Evolutionary conservation across 23 tunicate genomes (phyloP), one percentile per base, ranked within the genome.

Genomic region (Trididemnum nubilum): DNA sequence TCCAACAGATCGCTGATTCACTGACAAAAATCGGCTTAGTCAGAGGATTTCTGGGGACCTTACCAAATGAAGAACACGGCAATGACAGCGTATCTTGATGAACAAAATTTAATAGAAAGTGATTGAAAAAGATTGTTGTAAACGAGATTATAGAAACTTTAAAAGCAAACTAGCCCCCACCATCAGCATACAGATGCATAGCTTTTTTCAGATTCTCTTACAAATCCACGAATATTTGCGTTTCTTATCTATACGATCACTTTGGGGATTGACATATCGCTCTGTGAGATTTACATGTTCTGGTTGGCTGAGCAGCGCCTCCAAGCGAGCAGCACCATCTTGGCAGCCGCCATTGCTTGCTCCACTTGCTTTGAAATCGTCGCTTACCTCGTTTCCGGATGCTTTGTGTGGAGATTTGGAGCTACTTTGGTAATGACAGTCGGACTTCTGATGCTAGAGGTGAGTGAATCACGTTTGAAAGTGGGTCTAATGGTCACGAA

Each of bases 221-320:
- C 72, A 2, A 51, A 79, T 5, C 15, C 36, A 2, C 72, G 83
- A 1, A 60, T 79, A 34, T 29, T 78, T 12, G 78, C 83, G 15
- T 85, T 85, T 32, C 63, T 75, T 3, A 36, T 65, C 1, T 34
- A 64, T 15, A 30, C 59, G 51, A 3, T 66, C 26, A 36, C 67
- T 29, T 31, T 34, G 29, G 89, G 89, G 0, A 38, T 38, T 22
- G 51, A 25, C 22, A 64, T 75, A 1, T 77, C 83, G 0, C 77
- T 85, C 0, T 37, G 74, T 33, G 82, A 85, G 34, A 2, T 66
- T 37, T 85, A 85, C 64, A 59, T 85, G 78, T 85, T 85, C 54
- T 85, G 89, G 89, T 73, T 79, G 26, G 89, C 84, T 12, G 89
- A 85, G 44, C 73, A 61, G 23, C 71, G 65, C 25, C 59, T 86